Evolutionary conservation across 2,113 vertebrate species (phyloP).

Genomic region (Eublepharis macularius): DNA sequence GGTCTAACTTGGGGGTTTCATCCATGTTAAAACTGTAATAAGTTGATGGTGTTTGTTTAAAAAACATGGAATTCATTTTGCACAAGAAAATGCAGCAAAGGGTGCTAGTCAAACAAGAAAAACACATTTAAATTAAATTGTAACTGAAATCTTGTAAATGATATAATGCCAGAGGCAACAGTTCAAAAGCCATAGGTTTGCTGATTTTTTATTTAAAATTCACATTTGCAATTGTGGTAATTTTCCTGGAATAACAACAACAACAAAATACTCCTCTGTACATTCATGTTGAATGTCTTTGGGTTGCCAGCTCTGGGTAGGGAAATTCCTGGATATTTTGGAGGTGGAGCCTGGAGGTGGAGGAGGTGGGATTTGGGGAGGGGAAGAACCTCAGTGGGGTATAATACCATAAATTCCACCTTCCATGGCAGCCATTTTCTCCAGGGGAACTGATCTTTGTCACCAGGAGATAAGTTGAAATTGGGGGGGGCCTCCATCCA

Average conservation of each 20-base stretch:
- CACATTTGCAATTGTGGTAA: neutral
- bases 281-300: neutral
- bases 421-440: too few relatives aligned
- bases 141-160: neutral
- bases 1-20: slow-evolving; percentile 3
- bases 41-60: neutral
- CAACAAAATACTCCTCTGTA: neutral
- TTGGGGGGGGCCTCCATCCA: too few relatives aligned
- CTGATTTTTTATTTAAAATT: neutral
- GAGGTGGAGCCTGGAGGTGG: too few relatives aligned
- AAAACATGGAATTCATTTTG: neutral
- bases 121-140: neutral
- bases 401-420: too few relatives aligned
- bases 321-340: too few relatives aligned
- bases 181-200: neutral
- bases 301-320: too few relatives aligned
- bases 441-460: too few relatives aligned
- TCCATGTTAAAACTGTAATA: neutral
- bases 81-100: neutral
- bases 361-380: too few relatives aligned
- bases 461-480: too few relatives aligned
- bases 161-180: neutral
- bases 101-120: neutral
- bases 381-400: too few relatives aligned
- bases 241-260: neutral